phyloP scores from a whole-genome alignment of 2,888 invertebrate species.

The Noctua fimbriata region DNA sequence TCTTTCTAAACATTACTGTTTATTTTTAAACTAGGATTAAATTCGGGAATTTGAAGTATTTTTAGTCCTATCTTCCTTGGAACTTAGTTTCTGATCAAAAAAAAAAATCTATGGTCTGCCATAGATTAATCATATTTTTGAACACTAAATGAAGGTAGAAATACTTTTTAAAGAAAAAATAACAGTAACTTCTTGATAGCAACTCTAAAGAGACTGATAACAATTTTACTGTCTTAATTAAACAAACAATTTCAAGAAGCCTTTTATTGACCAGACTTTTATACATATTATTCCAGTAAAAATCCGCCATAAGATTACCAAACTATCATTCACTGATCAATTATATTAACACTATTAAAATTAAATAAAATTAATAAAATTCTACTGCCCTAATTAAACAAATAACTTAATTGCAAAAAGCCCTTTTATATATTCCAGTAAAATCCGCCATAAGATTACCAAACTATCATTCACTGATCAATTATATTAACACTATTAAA shows the following conservation, averaged over 20 bases:
- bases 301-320: constrained; percentile 42
- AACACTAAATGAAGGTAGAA: neutral
- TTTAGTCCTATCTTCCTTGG: neutral
- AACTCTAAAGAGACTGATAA: too few relatives aligned
- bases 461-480: constrained; percentile 63
- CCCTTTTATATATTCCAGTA: constrained; percentile 21
- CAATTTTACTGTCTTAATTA: constrained; percentile 6
- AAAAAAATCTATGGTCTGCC: neutral
- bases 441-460: constrained; percentile 40
- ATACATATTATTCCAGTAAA: constrained; percentile 25
- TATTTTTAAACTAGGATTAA: neutral
- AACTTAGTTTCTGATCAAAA: neutral
- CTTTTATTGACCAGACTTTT: too few relatives aligned
- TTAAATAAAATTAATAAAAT: constrained; percentile 74
- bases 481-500: constrained; percentile 71
- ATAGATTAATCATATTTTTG: neutral
- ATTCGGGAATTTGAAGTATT: neutral
- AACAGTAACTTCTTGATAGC: neutral
- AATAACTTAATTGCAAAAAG: constrained; percentile 23
- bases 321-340: constrained; percentile 64
- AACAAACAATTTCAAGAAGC: constrained; percentile 27
- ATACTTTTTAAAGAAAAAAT: neutral
- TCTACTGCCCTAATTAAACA: constrained; percentile 21
- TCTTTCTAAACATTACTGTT: neutral
- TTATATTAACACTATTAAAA: constrained; percentile 72